These are phyloP conservation scores for Macrotis lagotis DNA, from an alignment of 2,113 vertebrate genomes.

Conservation along the genomic window DNA sequence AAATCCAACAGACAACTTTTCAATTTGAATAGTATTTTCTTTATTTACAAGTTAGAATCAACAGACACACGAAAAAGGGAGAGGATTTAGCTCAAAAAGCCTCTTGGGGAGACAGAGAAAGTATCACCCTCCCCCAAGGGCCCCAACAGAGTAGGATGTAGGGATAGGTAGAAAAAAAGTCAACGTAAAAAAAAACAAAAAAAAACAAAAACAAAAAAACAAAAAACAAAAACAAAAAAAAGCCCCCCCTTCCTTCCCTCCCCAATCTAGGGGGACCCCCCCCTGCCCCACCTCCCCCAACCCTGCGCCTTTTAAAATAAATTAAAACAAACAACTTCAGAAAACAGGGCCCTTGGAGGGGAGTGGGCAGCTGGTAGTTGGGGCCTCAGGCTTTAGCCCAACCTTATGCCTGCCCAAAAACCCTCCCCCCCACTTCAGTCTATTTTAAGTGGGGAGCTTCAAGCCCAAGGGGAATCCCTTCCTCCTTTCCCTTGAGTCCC, in stretches of 20 bases:
- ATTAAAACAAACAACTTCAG: slow-evolving; percentile 74
- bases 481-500: slow-evolving; percentile 47
- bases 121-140: slow-evolving; percentile 56
- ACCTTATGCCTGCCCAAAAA: slow-evolving; percentile 3
- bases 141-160: slow-evolving; percentile 40
- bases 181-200: slow-evolving; percentile 74
- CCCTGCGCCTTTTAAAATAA: slow-evolving; percentile 78
- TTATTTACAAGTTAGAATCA: slow-evolving; percentile 85
- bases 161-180: slow-evolving; percentile 52
- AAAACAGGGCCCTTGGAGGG: slow-evolving; percentile 65
- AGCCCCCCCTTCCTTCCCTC: slow-evolving; percentile 60
- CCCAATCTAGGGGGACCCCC: slow-evolving; percentile 51
- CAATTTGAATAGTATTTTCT: slow-evolving; percentile 79
- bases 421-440: slow-evolving; percentile 28
- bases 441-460: slow-evolving; percentile 28
- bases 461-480: slow-evolving; percentile 37
- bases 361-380: slow-evolving; percentile 57
- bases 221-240: slow-evolving; percentile 77
- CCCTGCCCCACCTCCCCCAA: background rate
- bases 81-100: slow-evolving; percentile 56
- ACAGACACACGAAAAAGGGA: slow-evolving; percentile 69
- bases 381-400: slow-evolving; percentile 48
- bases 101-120: slow-evolving; percentile 57
- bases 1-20: background rate
- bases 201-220: slow-evolving; percentile 77